Evolutionary conservation across 2,888 invertebrate species (phyloP), one percentile per base, ranked within the genome.

Genomic region (Hetaerina titia): DNA sequence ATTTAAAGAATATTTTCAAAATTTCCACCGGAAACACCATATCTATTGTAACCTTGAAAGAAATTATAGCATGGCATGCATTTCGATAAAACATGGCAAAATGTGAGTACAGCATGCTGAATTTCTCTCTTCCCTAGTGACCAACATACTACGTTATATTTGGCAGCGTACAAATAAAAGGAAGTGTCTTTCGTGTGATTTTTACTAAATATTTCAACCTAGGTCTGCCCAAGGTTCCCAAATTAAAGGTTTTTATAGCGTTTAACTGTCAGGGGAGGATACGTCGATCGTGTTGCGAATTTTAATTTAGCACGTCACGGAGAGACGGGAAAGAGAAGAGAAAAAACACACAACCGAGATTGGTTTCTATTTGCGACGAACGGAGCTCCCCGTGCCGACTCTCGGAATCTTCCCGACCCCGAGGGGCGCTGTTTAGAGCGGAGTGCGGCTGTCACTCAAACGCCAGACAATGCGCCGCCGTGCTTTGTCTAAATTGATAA

Each of bases 401-500:
- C 69, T n/a, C n/a, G 69, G 11, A 69, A n/a, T 69, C 69, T 69
- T n/a, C 69, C 2, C n/a, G 69, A n/a, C n/a, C 69, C 69, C 22
- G 5, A n/a, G n/a, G 69, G 69, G 69, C n/a, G 22, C 69, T 69
- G 69, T 69, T 69, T 69, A 13, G 69, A 63, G 15, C n/a, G 69
- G 69, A 69, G 11, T n/a, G 69, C 0, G n/a, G 22, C 69, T 69
- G 69, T n/a, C 69, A 69, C 69, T 69, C 69, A 69, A n/a, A 69
- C 69, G 69, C 69, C 69, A 69, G 69, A 69, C 69, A 69, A 69
- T n/a, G 22, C 22, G 69, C 22, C 69, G 69, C 69, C 69, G 6
- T n/a, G n/a, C 69, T 22, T n/a, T 69, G n/a, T 69, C n/a, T n/a
- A 69, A 69, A n/a, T 69, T 69, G 69, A 69, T 69, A 69, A n/a